These are phyloP conservation scores for Megastigmus dorsalis DNA, from an alignment of 2,888 invertebrate genomes.

Conservation along the genomic window DNA sequence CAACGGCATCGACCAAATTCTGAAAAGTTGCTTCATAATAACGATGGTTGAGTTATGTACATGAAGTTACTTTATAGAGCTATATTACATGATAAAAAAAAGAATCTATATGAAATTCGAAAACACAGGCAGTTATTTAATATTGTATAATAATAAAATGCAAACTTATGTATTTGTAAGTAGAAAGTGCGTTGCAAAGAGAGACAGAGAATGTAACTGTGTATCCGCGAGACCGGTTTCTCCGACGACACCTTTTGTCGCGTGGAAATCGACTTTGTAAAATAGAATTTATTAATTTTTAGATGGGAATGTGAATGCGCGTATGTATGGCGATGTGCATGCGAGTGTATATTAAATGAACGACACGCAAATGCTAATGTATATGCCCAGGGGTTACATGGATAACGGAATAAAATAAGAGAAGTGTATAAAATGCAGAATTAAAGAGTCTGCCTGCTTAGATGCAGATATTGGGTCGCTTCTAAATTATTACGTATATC, in stretches of 20 bases:
- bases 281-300: constrained; percentile 68
- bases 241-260: constrained; percentile 56
- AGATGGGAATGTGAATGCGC: constrained; percentile 57
- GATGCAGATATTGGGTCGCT: constrained; percentile 48
- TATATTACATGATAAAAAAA: constrained; percentile 28
- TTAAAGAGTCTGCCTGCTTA: constrained; percentile 41
- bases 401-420: constrained; percentile 18
- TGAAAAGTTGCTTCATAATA: constrained; percentile 8
- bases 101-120: constrained; percentile 41
- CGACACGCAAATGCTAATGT: constrained; percentile 27
- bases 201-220: constrained; percentile 50
- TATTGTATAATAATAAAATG: constrained; percentile 65
- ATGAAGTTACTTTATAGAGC: constrained; percentile 32
- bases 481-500: constrained; percentile 57
- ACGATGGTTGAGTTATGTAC: constrained; percentile 3
- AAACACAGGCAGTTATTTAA: constrained; percentile 61
- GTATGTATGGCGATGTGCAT: constrained; percentile 29
- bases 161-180: constrained; percentile 61
- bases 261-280: constrained; percentile 67
- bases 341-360: constrained; percentile 45
- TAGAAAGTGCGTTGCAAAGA: constrained; percentile 56
- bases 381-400: constrained; percentile 32
- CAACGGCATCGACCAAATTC: constrained; percentile 41
- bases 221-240: constrained; percentile 54
- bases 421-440: constrained; percentile 38